These are phyloP conservation scores for Sinonovacula constricta DNA, from an alignment of 1,140 invertebrate genomes.

Conservation along the genomic window DNA sequence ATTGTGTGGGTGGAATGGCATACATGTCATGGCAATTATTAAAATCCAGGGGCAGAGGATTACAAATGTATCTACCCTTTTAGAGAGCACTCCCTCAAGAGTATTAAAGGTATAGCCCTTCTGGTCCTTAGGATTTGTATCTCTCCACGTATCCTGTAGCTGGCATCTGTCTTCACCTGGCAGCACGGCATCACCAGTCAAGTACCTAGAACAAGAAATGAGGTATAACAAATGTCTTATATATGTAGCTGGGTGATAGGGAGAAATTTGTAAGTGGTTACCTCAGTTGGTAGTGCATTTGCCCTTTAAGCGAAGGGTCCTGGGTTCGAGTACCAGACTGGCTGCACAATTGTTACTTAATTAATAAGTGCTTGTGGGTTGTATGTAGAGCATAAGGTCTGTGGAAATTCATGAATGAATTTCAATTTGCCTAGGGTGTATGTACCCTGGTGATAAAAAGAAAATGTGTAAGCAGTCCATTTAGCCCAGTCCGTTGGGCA, in stretches of 20 bases:
- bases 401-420: too few relatives aligned
- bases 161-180: not conserved
- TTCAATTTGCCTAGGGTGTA: too few relatives aligned
- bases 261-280: not conserved
- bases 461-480: too few relatives aligned
- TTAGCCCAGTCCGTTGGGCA: too few relatives aligned
- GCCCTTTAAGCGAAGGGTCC: too few relatives aligned
- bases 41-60: too few relatives aligned
- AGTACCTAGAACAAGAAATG: conserved; percentile 25
- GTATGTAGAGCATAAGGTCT: not conserved
- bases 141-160: conserved; percentile 28
- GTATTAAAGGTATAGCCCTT: conserved; percentile 37
- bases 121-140: not conserved
- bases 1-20: too few relatives aligned
- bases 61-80: conserved; percentile 33
- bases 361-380: not conserved
- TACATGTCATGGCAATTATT: too few relatives aligned
- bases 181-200: conserved; percentile 11
- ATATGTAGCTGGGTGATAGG: not conserved
- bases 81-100: conserved; percentile 23
- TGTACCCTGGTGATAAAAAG: too few relatives aligned
- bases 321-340: too few relatives aligned
- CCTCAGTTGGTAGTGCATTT: not conserved
- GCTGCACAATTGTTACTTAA: too few relatives aligned
- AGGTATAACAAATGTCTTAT: not conserved